Base-by-base conservation (phyloP, 2,797 vertebrate species). In the Pipistrellus nathusii region DNA sequence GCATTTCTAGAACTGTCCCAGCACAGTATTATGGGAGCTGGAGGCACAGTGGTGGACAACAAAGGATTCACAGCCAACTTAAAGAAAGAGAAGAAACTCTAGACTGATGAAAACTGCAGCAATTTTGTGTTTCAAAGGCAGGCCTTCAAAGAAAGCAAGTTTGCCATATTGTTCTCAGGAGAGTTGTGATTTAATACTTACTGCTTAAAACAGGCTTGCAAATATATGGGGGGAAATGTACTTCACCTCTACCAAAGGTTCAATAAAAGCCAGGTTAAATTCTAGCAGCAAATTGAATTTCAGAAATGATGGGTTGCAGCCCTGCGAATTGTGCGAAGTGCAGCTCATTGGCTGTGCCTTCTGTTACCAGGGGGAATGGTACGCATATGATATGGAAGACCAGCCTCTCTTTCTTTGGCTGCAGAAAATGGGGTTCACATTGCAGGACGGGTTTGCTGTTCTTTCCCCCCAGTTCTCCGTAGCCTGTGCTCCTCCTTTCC, bases 61-160 rank as follows among this genome's bases (percentile, higher is more conserved):
- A 69, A 83, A 48, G 27, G 18, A 78, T 78, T 77, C 73, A 10
- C 2, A 41, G 20, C 10, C 10, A 30, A 68, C 6, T 18, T 20
- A 88, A 89, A 77, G 32, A 92, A 64, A 90, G 85, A 76, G 51
- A 92, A 48, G 64, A 64, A 93, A 91, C 13, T 18, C 35, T 83
- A 48, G 18, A 41, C 9, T n/a, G 30, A 44, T 77, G n/a, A 51
- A 96, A 78, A 68, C 44, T 6, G 14, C 8, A 27, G 14, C 78
- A 18, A 88, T 30, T 27, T 77, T 38, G 13, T 25, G 66, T 88
- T 78, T 77, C 81, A 46, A 64, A 90, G 41, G 53, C 71, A 68
- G 30, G n/a, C 38, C 30, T 85, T 88, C 46, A 81, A 84, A 81
- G 41, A 83, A 75, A 93, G 59, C 21, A 89, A 83, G 62, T 88